Evolutionary conservation across 2,888 invertebrate genomes (phyloP), one percentile per base, ranked within the genome.

Genomic region (Merodon equestris): DNA sequence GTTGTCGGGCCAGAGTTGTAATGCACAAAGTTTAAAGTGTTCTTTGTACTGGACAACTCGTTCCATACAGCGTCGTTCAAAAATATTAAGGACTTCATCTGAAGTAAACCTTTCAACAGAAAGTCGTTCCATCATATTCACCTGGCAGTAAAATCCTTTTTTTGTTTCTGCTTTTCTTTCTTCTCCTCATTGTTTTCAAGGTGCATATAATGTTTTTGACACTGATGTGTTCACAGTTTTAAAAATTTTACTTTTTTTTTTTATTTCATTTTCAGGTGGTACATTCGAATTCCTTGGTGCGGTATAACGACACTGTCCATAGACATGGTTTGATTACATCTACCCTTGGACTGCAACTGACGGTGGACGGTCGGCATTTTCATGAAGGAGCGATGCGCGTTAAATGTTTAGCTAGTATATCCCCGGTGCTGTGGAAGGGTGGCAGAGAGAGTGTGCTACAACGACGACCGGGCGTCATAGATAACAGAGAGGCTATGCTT

Each of bases 401-500:
- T 56, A 91, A 92, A 84, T 92, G 92, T 84, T 89, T 92, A 64
- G 92, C 92, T 27, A 91, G 90, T 75, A 90, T 92, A 83, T 91
- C 91, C 13, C 92, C 92, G 12, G 90, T 91, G 0, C 86, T 92
- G 60, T 92, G 92, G 91, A 90, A 91, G 82, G 91, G 91, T 17
- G 91, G 91, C 85, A 87, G 90, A 82, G 92, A 92, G 84, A 91
- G 91, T 83, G 90, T 91, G 0, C 89, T 92, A 15, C 91, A 91
- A 84, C 90, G 90, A 50, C 87, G 91, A 56, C 90, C 91, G 40
- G 89, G 88, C 40, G 89, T 91, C 71, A 90, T 91, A 84, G 91
- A 91, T 84, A 91, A 91, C 87, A 89, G 92, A 82, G 92, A 92
- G 86, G 92, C 92, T 27, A 90, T 92, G 85, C 87, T 92, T 76